Conservation (phyloP, 2,797 vertebrate species). For the Melanotaenia nigrans region DNA sequence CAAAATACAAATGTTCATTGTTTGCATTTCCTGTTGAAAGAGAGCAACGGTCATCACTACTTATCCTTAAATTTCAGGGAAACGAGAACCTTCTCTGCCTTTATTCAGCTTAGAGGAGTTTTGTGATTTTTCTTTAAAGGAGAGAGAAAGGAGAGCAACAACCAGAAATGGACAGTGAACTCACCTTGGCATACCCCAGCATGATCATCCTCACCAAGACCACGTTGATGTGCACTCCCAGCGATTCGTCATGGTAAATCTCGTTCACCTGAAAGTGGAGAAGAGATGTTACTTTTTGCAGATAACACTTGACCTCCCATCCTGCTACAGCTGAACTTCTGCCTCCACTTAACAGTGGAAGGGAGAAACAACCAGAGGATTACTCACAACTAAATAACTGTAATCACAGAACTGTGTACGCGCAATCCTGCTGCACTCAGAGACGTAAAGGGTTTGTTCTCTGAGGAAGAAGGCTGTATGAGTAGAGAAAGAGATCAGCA, state of each 20-base stretch:
- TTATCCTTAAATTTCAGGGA: no score
- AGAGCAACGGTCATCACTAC: no score
- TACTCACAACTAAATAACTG: background rate
- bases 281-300: background rate
- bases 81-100: no score
- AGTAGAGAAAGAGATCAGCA: background rate
- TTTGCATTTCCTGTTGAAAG: no score
- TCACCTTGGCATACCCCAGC: slow-evolving; percentile 97
- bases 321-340: background rate
- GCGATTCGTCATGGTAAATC: slow-evolving; percentile 97
- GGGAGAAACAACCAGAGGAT: background rate
- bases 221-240: slow-evolving; percentile 95
- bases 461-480: background rate
- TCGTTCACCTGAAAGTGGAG: slow-evolving; percentile 90
- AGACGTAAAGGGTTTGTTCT: slow-evolving; percentile 7
- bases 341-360: background rate
- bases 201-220: slow-evolving; percentile 99
- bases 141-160: background rate
- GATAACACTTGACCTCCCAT: background rate
- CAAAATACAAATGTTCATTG: no score
- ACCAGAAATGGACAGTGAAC: background rate
- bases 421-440: background rate
- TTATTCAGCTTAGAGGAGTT: no score
- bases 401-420: slow-evolving; percentile 30
- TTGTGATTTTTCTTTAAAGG: no score